These are phyloP conservation scores for Brotula barbata DNA, from an alignment of 2,797 vertebrate genomes.

Conservation along the genomic window DNA sequence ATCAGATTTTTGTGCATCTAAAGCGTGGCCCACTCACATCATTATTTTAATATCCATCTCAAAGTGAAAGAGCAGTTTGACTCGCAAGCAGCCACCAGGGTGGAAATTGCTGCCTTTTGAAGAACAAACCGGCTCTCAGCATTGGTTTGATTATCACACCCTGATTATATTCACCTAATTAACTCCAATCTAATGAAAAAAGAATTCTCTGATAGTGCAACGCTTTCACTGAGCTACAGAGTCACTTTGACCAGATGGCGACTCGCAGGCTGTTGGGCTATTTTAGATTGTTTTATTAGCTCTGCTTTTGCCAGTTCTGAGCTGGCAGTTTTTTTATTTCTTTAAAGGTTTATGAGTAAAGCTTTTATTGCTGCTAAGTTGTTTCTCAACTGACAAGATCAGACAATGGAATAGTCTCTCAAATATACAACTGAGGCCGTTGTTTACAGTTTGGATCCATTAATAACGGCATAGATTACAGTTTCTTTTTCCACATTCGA, in stretches of 20 bases:
- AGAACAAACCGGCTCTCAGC: slow-evolving; percentile 59
- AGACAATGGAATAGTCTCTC: slow-evolving; percentile 5
- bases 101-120: slow-evolving; percentile 62
- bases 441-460: slow-evolving; percentile 11
- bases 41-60: slow-evolving; percentile 75
- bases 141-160: slow-evolving; percentile 65
- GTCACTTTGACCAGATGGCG: slow-evolving; percentile 38
- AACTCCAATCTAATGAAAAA: slow-evolving; percentile 58
- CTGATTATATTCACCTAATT: slow-evolving; percentile 71
- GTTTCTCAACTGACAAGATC: slow-evolving; percentile 18
- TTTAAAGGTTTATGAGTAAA: slow-evolving; percentile 2
- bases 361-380: not conserved
- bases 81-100: slow-evolving; percentile 53
- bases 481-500: slow-evolving; percentile 44
- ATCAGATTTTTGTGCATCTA: slow-evolving; percentile 43
- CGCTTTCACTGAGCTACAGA: slow-evolving; percentile 30
- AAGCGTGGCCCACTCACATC: slow-evolving; percentile 67
- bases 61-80: slow-evolving; percentile 68
- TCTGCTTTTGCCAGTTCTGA: slow-evolving; percentile 4
- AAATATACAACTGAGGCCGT: slow-evolving; percentile 5
- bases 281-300: slow-evolving; percentile 18
- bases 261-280: slow-evolving; percentile 32
- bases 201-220: slow-evolving; percentile 21
- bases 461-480: slow-evolving; percentile 6
- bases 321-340: not conserved